phyloP scores from a whole-genome alignment of 2,797 vertebrate genomes.

The Arrhamphus sclerolepis region DNA sequence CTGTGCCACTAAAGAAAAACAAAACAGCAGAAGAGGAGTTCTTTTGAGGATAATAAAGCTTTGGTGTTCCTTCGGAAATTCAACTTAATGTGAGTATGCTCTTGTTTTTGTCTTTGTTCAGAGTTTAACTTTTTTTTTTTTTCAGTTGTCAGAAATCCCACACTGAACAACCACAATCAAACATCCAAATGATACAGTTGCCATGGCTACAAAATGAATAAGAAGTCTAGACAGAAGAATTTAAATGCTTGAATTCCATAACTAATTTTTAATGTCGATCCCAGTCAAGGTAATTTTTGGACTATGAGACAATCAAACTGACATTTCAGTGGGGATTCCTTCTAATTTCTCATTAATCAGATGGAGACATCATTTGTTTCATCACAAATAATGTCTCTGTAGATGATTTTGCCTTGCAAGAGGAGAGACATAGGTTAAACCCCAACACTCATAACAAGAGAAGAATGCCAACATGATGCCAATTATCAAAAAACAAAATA shows the following conservation, averaged over 20 bases:
- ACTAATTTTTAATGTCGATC: not conserved
- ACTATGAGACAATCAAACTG: too few relatives aligned
- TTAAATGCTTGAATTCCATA: conserved; percentile 2
- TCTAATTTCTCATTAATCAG: too few relatives aligned
- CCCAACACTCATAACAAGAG: too few relatives aligned
- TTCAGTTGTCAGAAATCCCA: conserved; percentile 12
- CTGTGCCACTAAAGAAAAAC: conserved; percentile 38
- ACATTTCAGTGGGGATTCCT: too few relatives aligned
- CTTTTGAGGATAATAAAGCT: conserved; percentile 39
- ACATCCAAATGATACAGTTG: not conserved
- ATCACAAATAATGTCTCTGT: too few relatives aligned
- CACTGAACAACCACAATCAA: not conserved
- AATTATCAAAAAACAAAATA: too few relatives aligned
- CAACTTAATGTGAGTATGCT: conserved; percentile 26
- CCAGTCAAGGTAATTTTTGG: not conserved
- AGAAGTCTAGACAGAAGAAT: not conserved
- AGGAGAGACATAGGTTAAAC: too few relatives aligned
- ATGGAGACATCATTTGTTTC: too few relatives aligned
- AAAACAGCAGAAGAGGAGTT: conserved; percentile 36
- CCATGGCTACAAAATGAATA: not conserved
- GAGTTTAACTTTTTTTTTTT: conserved; percentile 36
- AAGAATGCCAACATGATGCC: too few relatives aligned
- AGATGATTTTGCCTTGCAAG: too few relatives aligned
- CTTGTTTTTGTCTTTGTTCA: conserved; percentile 34
- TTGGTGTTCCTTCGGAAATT: conserved; percentile 28